Conservation (phyloP, 1,140 invertebrate genomes). For the Dysdera silvatica region DNA sequence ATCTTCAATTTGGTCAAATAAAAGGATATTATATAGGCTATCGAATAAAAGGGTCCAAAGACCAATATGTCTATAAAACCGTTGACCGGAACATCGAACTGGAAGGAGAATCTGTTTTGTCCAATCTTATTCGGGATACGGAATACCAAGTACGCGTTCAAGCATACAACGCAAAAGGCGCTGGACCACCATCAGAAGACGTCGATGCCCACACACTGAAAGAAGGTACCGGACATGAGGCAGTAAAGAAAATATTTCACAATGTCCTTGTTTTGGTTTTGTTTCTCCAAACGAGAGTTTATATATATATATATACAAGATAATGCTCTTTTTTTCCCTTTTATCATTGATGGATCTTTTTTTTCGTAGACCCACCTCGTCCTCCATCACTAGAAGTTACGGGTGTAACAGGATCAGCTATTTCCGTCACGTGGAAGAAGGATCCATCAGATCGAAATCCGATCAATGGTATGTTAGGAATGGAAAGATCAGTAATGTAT, state of each 20-base stretch:
- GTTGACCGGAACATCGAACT: constrained; percentile 32
- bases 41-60: constrained; percentile 41
- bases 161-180: constrained; percentile 46
- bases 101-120: constrained; percentile 38
- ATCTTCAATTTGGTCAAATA: constrained; percentile 41
- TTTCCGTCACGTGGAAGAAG: constrained; percentile 26
- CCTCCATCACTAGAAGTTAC: constrained; percentile 17
- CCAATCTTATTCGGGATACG: constrained; percentile 64
- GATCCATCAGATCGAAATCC: constrained; percentile 11
- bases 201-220: constrained; percentile 36
- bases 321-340: not conserved
- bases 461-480: no score
- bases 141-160: constrained; percentile 47
- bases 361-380: constrained; percentile 12
- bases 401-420: constrained; percentile 17
- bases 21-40: constrained; percentile 49
- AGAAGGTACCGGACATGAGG: constrained; percentile 6
- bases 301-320: not conserved
- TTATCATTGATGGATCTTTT: not conserved
- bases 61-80: constrained; percentile 38
- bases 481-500: no score
- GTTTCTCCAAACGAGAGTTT: not conserved
- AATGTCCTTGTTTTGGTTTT: no score
- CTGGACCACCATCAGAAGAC: constrained; percentile 43
- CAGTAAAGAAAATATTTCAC: no score